Evolutionary conservation across 2,888 invertebrate species (phyloP).

Genomic region (Machimus rusticus): DNA sequence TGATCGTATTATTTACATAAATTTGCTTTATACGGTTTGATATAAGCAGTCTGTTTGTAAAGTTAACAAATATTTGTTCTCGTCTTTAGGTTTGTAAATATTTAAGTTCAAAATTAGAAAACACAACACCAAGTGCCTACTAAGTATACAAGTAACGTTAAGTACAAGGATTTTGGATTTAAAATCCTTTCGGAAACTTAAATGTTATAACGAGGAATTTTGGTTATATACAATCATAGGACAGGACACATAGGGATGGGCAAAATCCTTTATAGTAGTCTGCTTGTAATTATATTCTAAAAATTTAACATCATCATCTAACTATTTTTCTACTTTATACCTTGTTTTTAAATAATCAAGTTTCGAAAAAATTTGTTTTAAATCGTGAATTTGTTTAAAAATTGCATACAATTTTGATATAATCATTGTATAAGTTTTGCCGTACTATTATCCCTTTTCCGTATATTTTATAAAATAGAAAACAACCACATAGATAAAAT

Average conservation of each 20-base stretch:
- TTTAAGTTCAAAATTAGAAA: not conserved
- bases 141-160: not conserved
- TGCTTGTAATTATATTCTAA: too few species aligned
- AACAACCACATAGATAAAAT: not conserved
- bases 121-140: not conserved
- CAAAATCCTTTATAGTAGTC: too few species aligned
- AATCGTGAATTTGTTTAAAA: too few species aligned
- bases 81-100: not conserved
- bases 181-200: not conserved
- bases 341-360: too few species aligned
- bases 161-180: not conserved
- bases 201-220: not conserved
- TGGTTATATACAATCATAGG: not conserved
- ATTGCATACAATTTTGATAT: too few species aligned
- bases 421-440: too few species aligned
- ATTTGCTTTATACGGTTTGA: not conserved
- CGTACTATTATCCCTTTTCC: not conserved
- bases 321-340: too few species aligned
- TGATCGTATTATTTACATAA: not conserved
- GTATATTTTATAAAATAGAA: not conserved
- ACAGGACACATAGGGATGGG: too few species aligned
- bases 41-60: not conserved
- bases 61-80: not conserved
- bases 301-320: too few species aligned
- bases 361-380: too few species aligned